Evolutionary conservation across 2,888 invertebrate genomes (phyloP).

Genomic region (Drepana falcataria): DNA sequence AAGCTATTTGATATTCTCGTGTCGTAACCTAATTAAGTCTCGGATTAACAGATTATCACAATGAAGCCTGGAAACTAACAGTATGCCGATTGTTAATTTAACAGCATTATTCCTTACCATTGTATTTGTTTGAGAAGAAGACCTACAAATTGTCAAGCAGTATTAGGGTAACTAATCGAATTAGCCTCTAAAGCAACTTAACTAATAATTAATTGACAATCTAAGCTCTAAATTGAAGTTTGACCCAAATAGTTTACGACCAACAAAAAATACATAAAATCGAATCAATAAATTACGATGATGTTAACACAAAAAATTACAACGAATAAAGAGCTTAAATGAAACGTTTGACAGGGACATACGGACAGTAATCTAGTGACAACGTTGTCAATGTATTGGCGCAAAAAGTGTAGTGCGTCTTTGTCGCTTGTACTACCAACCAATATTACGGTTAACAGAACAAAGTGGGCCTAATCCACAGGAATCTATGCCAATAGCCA

Average conservation of each 20-base stretch:
- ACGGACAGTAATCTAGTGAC: slow-evolving; percentile 26
- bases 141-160: slow-evolving; percentile 12
- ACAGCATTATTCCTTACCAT: slow-evolving; percentile 10
- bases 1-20: neutral
- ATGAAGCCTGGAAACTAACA: neutral
- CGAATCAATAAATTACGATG: slow-evolving; percentile 17
- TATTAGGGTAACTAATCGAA: slow-evolving; percentile 11
- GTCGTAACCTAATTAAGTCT: neutral
- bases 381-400: slow-evolving; percentile 30
- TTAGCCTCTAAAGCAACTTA: slow-evolving; percentile 7
- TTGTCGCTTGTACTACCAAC: slow-evolving; percentile 31
- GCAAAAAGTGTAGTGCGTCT: slow-evolving; percentile 34
- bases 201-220: slow-evolving; percentile 2
- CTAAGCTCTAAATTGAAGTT: neutral
- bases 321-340: slow-evolving; percentile 23
- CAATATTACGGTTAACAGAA: slow-evolving; percentile 48
- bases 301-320: slow-evolving; percentile 24
- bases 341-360: slow-evolving; percentile 30
- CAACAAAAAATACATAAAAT: slow-evolving; percentile 7
- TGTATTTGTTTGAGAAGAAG: slow-evolving; percentile 5
- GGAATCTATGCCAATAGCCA: slow-evolving; percentile 41
- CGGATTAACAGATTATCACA: neutral
- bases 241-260: neutral
- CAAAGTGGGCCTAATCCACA: slow-evolving; percentile 40
- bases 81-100: neutral